phyloP scores from a whole-genome alignment of 2,888 invertebrate genomes.

The Rhimphoctona megacephalus region DNA sequence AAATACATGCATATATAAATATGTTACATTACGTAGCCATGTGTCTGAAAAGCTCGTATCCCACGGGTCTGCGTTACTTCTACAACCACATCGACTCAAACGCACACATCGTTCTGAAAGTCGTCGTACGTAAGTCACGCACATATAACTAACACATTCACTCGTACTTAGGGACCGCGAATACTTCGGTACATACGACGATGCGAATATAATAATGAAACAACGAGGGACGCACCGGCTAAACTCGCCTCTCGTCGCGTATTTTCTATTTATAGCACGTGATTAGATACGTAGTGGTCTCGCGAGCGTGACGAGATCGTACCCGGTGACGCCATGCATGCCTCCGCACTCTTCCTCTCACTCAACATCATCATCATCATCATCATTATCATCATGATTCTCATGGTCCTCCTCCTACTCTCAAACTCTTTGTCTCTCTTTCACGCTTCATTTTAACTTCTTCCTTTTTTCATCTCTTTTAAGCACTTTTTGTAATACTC shows the following conservation, averaged over 20 bases:
- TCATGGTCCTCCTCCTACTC: conserved; percentile 9
- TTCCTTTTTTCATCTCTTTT: not conserved
- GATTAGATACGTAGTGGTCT: conserved; percentile 78
- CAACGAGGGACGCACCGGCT: conserved; percentile 74
- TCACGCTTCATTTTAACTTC: not conserved
- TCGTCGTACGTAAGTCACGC: not conserved
- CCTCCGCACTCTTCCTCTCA: conserved; percentile 43
- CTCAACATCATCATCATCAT: conserved; percentile 10
- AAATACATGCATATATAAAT: not conserved
- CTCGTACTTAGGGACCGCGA: conserved; percentile 14
- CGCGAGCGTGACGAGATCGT: conserved; percentile 68
- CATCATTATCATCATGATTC: conserved; percentile 27
- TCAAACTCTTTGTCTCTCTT: not conserved
- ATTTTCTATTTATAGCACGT: conserved; percentile 81
- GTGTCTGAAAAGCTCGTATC: conserved; percentile 70
- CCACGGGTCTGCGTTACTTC: conserved; percentile 80
- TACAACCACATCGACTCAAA: conserved; percentile 20
- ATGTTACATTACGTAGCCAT: conserved; percentile 3
- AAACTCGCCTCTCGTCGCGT: conserved; percentile 73
- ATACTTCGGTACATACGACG: conserved; percentile 16
- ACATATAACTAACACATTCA: not conserved
- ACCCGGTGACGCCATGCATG: conserved; percentile 66
- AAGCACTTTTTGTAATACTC: conserved; percentile 1
- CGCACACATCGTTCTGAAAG: not conserved
- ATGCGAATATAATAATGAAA: conserved; percentile 64